Conservation (phyloP, 2,113 vertebrate genomes). For the Tetrao urogallus region DNA sequence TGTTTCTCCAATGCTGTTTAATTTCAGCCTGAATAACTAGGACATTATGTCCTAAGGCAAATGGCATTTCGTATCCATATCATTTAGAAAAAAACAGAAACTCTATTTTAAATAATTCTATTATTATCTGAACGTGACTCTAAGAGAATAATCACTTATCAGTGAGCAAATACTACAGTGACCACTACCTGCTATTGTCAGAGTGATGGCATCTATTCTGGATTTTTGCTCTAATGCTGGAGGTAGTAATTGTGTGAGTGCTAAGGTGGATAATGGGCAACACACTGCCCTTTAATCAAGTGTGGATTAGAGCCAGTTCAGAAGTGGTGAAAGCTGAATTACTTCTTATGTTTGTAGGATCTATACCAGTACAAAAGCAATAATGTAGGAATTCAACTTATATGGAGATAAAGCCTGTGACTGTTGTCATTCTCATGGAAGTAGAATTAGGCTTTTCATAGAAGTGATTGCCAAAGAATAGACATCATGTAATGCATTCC, state of each 20-base stretch:
- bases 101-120: background rate
- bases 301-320: background rate
- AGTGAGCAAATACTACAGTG: background rate
- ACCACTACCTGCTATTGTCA: background rate
- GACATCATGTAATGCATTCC: background rate
- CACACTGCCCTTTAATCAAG: background rate
- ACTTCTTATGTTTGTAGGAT: background rate
- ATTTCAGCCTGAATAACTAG: background rate
- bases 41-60: background rate
- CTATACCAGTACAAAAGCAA: background rate
- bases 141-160: background rate
- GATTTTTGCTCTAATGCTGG: background rate
- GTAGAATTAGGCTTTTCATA: background rate
- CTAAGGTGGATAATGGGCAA: background rate
- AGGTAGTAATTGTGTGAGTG: background rate
- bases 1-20: background rate
- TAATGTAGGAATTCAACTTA: background rate
- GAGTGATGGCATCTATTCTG: background rate
- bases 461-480: constrained; percentile 1
- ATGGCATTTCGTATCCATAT: background rate
- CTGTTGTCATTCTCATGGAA: background rate
- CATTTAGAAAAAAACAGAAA: background rate
- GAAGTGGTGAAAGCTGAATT: background rate
- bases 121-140: background rate
- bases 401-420: background rate